Percentiles rank a stretch among this genome's conserved stretches.
Evolutionary conservation across 1,140 invertebrate genomes (phyloP).

Genomic region (Diachasmimorpha longicaudata): DNA sequence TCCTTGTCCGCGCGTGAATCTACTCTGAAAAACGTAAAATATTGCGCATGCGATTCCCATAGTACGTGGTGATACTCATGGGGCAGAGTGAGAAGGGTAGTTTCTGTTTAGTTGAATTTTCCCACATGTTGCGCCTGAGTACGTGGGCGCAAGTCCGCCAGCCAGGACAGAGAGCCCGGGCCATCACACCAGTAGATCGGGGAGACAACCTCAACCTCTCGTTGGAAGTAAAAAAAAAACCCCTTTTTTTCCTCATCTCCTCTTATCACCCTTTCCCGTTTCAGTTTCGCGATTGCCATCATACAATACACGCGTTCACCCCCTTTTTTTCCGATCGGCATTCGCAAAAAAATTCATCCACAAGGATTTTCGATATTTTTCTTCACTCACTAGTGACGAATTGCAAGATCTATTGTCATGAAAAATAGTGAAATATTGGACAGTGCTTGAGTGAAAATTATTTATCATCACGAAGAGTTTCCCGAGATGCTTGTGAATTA

Average conservation of each 20-base stretch:
- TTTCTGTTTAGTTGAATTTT: constrained; percentile 31
- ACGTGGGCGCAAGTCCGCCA: constrained; percentile 57
- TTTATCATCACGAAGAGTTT: no score
- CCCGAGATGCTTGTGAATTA: no score
- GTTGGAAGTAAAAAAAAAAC: background rate
- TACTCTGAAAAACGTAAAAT: constrained; percentile 2
- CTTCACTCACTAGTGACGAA: background rate
- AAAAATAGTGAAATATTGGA: no score
- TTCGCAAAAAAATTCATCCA: background rate
- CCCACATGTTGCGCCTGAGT: constrained; percentile 61
- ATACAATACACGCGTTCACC: constrained; percentile 42
- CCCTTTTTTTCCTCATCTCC: constrained; percentile 18
- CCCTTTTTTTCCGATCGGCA: background rate
- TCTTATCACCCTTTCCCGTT: constrained; percentile 41
- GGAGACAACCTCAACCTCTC: background rate
- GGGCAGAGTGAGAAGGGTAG: background rate
- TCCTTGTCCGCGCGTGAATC: background rate
- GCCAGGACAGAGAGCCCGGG: constrained; percentile 53
- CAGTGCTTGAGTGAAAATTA: no score
- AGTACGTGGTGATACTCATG: background rate
- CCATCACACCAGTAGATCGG: constrained; percentile 51
- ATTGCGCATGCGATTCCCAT: background rate
- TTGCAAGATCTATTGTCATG: no score
- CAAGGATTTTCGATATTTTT: background rate
- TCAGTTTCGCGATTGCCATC: constrained; percentile 57